These are phyloP conservation scores for Halichondria panicea DNA, from an alignment of 37 sponge, comb jelly and placozoan genomes.

Conservation along the genomic window DNA sequence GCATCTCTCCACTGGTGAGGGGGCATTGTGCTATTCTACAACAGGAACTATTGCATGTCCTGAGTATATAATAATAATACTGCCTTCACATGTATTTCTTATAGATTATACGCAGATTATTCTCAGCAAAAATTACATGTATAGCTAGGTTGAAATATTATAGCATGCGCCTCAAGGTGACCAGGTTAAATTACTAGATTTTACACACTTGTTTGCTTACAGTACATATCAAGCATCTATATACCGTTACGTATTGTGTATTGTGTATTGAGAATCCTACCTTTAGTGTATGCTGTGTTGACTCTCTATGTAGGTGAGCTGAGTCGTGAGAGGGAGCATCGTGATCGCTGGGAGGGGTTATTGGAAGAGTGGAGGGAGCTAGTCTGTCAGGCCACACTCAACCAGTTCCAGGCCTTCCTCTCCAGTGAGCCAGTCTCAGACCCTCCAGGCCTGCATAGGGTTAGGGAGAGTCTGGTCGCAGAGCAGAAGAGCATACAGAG, in stretches of 20 bases:
- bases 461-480: conserved; percentile 8
- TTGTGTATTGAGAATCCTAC: neutral
- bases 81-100: neutral
- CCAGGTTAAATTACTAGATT: too few relatives aligned
- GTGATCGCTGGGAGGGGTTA: conserved; percentile 11
- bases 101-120: neutral
- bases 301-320: conserved; percentile 14
- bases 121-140: neutral
- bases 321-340: conserved; percentile 24
- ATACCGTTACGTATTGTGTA: neutral
- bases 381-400: neutral
- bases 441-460: conserved; percentile 23
- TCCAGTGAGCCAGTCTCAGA: conserved; percentile 12
- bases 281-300: neutral
- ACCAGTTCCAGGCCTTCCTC: conserved; percentile 44
- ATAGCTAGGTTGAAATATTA: too few relatives aligned
- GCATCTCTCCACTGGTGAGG: conserved; percentile 48
- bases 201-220: too few relatives aligned
- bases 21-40: too few relatives aligned
- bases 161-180: too few relatives aligned
- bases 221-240: neutral
- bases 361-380: conserved; percentile 46
- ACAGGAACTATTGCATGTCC: neutral
- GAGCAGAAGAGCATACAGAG: conserved; percentile 9
- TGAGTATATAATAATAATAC: conserved; percentile 4